Base-by-base conservation (phyloP, 2,888 invertebrate species). In the Mythimna loreyi region DNA sequence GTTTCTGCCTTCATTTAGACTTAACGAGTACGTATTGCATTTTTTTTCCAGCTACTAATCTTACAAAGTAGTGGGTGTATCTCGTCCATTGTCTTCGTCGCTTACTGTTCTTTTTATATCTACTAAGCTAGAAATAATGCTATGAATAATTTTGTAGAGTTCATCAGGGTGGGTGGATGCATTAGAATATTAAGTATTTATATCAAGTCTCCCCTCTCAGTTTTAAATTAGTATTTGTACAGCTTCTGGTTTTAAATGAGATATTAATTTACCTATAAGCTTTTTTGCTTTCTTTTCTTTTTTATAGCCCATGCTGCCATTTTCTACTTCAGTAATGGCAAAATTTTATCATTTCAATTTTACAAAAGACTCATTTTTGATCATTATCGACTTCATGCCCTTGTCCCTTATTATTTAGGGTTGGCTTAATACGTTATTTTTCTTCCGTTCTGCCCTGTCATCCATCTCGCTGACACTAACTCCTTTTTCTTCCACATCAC, bases 31-130 rank as follows among this genome's bases (percentile, higher is more conserved):
- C 9, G 1, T 45, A 33, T 28, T 33, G 33, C n/a, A 33, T 8
- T 53, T 21, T 21, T 40, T 55, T 60, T 49, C 50, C 43, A 33
- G 19, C 4, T 49, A 25, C 25, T 62, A 60, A 70, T 71, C 33
- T 43, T 11, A 6, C 19, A 23, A 60, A 69, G 53, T 43, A 25
- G 47, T 71, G 30, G 56, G 43, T 56, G 49, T 28, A 36, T 19
- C 33, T 57, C 45, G n/a, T 52, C 58, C 68, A 53, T 59, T 16
- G 21, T 36, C 52, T 62, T 6, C 23, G 21, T 9, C 19, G 55
- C 43, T 61, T 49, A 8, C 2, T 7, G 47, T 23, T 30, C 2
- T 21, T 49, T 36, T 28, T 16, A 13, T 30, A 25, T 56, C 67
- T 40, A 8, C 16, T 45, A 33, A 21, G 23, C 25, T 58, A 6